A percentile compares a stretch with the other conserved stretches of the same genome.
phyloP scores from a whole-genome alignment of 2,113 vertebrate species.

The Forbesichthys papilliferus region DNA sequence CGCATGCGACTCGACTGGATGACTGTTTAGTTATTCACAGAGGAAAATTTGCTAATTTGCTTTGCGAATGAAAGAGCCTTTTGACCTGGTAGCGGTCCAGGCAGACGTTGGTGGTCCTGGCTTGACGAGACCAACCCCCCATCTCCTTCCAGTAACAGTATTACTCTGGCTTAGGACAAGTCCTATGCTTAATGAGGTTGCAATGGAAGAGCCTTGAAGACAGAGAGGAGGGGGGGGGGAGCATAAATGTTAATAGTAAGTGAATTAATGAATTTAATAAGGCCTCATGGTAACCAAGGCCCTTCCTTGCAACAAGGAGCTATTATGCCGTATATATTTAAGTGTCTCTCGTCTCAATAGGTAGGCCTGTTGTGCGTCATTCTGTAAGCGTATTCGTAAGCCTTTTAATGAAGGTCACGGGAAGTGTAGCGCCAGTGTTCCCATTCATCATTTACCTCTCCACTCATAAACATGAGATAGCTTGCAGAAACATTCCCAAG shows the following conservation, averaged over 20 bases:
- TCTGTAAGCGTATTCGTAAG: not conserved
- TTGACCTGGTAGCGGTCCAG: conserved; percentile 51
- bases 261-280: conserved; percentile 26
- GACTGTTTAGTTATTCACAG: conserved; percentile 10
- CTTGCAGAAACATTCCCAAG: conserved; percentile 27
- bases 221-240: not conserved
- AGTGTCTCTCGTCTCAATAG: too few relatives aligned
- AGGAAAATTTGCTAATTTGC: not conserved
- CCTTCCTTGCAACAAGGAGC: not conserved
- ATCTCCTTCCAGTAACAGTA: conserved; percentile 61
- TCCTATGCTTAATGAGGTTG: conserved; percentile 51
- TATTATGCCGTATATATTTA: too few relatives aligned
- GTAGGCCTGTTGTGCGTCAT: too few relatives aligned
- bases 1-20: conserved; percentile 1
- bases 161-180: conserved; percentile 44
- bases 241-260: not conserved
- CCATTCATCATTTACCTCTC: conserved; percentile 18
- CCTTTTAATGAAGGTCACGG: not conserved
- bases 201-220: conserved; percentile 35
- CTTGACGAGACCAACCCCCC: conserved; percentile 54
- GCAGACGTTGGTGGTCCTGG: conserved; percentile 58
- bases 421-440: not conserved
- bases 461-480: conserved; percentile 1
- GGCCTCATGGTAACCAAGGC: not conserved
- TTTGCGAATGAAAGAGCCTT: conserved; percentile 54